Percentiles rank a stretch among this genome's conserved stretches.
Conservation (phyloP, 2,113 vertebrate species). For the Camarhynchus parvulus region DNA sequence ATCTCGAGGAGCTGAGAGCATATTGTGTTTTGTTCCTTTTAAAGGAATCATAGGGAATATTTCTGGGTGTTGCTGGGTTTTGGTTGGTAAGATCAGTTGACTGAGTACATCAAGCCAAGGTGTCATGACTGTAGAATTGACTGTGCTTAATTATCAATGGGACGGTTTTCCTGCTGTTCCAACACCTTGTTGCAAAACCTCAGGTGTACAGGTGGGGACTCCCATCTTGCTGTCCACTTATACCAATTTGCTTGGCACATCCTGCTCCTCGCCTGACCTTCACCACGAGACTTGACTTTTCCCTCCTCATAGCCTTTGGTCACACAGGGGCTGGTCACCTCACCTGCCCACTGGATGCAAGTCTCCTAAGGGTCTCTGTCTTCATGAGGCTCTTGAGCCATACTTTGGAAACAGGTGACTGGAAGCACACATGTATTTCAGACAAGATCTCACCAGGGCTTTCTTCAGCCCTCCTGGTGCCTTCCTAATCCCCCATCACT, state of each 20-base stretch:
- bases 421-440: neutral
- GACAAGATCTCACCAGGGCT: neutral
- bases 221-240: neutral
- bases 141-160: neutral
- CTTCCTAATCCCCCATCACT: neutral
- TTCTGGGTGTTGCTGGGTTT: neutral
- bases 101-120: fast-evolving
- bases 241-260: fast-evolving
- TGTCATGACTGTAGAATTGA: fast-evolving
- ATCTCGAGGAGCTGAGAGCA: fast-evolving
- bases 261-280: neutral
- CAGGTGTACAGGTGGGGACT: neutral
- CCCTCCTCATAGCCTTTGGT: neutral
- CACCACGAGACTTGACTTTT: neutral
- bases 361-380: neutral
- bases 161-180: neutral
- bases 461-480: neutral
- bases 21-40: neutral
- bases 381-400: neutral
- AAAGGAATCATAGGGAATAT: neutral
- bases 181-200: neutral
- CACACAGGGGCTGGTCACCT: neutral
- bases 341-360: neutral
- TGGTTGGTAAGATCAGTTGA: neutral
- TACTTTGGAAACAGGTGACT: neutral